phyloP scores from a whole-genome alignment of 2,797 vertebrate genomes.

The Silurus aristotelis region DNA sequence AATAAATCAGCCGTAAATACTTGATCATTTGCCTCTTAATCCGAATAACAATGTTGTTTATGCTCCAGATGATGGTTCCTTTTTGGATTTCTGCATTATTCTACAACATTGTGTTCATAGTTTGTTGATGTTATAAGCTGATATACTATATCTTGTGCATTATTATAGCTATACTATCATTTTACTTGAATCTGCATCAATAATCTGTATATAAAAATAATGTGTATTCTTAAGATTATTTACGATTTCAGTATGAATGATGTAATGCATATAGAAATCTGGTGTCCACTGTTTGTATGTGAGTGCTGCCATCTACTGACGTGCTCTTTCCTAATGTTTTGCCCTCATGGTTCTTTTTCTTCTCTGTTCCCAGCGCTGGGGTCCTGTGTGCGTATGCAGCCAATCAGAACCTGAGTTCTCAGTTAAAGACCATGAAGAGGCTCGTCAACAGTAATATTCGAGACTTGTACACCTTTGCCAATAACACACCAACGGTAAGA shows the following conservation, averaged over 20 bases:
- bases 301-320: slow-evolving; percentile 48
- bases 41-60: background rate
- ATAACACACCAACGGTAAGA: slow-evolving; percentile 58
- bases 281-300: background rate
- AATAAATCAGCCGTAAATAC: background rate
- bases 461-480: slow-evolving; percentile 84
- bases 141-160: background rate
- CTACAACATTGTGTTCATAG: background rate
- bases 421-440: slow-evolving; percentile 78
- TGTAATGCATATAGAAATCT: slow-evolving; percentile 6
- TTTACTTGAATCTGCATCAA: background rate
- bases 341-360: background rate
- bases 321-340: too few species aligned
- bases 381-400: slow-evolving; percentile 87
- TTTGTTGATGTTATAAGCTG: background rate
- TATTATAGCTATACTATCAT: background rate
- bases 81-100: background rate
- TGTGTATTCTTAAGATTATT: background rate
- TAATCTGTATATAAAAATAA: background rate
- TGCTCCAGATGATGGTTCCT: slow-evolving; percentile 12
- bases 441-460: slow-evolving; percentile 90
- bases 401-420: slow-evolving; percentile 88
- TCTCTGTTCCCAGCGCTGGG: slow-evolving; percentile 76
- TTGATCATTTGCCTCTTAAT: background rate
- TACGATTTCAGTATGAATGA: background rate